A percentile compares a stretch with the other conserved stretches of the same genome.
Conservation (phyloP, 30 jellyfish, hydroid and myxozoan genomes). For the Chironex yamaguchii region DNA sequence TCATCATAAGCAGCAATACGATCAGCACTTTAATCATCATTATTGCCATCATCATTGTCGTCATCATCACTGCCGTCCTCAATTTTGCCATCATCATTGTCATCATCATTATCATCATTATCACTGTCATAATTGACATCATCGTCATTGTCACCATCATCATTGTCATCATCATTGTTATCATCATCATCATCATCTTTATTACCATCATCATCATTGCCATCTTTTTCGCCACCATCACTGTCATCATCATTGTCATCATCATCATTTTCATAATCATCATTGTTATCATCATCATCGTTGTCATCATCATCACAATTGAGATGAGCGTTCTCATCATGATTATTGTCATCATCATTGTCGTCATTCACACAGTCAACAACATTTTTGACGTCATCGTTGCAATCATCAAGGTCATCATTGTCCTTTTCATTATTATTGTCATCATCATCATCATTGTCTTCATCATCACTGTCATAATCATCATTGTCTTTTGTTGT, state of each 20-base stretch:
- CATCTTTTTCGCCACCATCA: not conserved
- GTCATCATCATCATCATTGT: too few species aligned
- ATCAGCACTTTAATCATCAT: too few species aligned
- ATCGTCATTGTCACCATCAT: conserved; percentile 17
- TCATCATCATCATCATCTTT: conserved; percentile 28
- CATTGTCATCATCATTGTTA: conserved; percentile 19
- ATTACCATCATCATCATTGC: conserved; percentile 18
- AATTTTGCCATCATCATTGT: not conserved
- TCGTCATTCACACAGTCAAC: too few species aligned
- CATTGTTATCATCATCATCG: not conserved
- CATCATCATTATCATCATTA: conserved; percentile 8
- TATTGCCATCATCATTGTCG: too few species aligned
- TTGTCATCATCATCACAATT: not conserved
- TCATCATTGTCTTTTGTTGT: too few species aligned
- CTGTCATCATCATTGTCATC: not conserved
- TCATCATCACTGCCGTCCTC: too few species aligned
- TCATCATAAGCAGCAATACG: too few species aligned
- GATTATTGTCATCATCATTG: not conserved
- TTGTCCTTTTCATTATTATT: too few species aligned
- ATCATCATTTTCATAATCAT: not conserved
- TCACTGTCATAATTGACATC: conserved; percentile 13
- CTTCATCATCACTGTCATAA: too few species aligned
- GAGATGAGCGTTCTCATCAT: not conserved
- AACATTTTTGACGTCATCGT: too few species aligned
- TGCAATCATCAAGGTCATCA: too few species aligned